Conservation (phyloP, 2,888 invertebrate species). For the Therioaphis trifolii region DNA sequence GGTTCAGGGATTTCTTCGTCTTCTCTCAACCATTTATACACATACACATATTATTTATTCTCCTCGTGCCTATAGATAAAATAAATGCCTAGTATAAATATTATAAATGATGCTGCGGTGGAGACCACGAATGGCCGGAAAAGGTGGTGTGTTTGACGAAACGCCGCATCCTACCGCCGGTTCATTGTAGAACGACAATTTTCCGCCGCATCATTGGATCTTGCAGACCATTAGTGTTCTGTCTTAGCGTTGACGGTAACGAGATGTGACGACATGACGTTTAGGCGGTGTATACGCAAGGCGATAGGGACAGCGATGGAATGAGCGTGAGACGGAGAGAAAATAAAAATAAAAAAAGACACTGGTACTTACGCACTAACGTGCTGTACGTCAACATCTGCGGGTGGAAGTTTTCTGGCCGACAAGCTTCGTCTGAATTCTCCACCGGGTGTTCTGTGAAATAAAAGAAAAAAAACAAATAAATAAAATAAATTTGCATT, state of each 20-base stretch:
- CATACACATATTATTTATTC: conserved; percentile 30
- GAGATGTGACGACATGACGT: conserved; percentile 51
- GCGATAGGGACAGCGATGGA: not conserved
- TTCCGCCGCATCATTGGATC: conserved; percentile 43
- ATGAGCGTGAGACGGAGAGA: not conserved
- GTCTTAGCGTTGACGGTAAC: conserved; percentile 37
- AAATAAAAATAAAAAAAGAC: conserved; percentile 25
- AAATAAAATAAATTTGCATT: conserved; percentile 27
- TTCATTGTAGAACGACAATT: conserved; percentile 37
- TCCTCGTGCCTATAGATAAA: not conserved
- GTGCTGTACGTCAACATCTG: conserved; percentile 73
- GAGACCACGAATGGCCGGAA: conserved; percentile 16
- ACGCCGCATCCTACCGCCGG: not conserved
- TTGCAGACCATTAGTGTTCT: conserved; percentile 32
- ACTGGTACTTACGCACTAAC: conserved; percentile 74
- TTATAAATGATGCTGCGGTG: conserved; percentile 51
- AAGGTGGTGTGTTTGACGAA: conserved; percentile 10
- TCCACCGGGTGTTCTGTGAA: conserved; percentile 68
- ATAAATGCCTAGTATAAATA: conserved; percentile 40
- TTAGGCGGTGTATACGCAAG: not conserved
- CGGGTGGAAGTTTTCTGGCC: conserved; percentile 70
- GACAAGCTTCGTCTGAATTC: conserved; percentile 77
- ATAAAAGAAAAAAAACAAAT: conserved; percentile 32
- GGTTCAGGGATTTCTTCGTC: conserved; percentile 57
- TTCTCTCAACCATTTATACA: conserved; percentile 32